Conservation (phyloP, 2,797 vertebrate species). For the Fundulus diaphanus region DNA sequence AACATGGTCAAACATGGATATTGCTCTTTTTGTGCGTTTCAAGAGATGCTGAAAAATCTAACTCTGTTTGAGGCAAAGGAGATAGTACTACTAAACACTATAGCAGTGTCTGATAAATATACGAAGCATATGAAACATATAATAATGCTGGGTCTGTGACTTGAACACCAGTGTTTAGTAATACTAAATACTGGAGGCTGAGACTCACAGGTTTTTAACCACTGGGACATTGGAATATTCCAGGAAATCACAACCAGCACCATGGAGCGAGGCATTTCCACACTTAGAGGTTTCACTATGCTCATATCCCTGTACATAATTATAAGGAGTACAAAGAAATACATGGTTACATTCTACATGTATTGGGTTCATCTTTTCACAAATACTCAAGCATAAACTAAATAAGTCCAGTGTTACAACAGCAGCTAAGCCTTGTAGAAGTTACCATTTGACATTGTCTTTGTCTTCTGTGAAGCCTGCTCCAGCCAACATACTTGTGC, state of each 20-base stretch:
- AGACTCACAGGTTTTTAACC: constrained; percentile 90
- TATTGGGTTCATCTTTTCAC: neutral
- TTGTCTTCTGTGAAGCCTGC: constrained; percentile 87
- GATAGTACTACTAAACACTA: neutral
- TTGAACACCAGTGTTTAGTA: neutral
- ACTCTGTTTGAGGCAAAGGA: neutral
- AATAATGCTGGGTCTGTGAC: neutral
- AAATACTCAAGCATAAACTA: neutral
- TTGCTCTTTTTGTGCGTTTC: neutral
- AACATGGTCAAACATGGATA: neutral
- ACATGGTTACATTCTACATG: neutral
- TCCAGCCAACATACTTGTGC: constrained; percentile 86
- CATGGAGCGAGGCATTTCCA: constrained; percentile 93
- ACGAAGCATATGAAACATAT: too few species aligned
- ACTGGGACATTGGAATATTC: constrained; percentile 94
- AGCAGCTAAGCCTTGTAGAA: neutral
- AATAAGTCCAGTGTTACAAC: too few species aligned
- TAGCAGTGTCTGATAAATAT: neutral
- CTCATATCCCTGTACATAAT: constrained; percentile 82
- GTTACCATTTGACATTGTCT: constrained; percentile 84
- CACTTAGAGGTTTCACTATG: constrained; percentile 86
- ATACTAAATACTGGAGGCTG: neutral
- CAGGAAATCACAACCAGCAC: constrained; percentile 92
- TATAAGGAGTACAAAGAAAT: neutral
- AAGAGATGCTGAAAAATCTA: neutral